These are phyloP conservation scores for Melieria crassipennis DNA, from an alignment of 2,888 invertebrate genomes.

Conservation along the genomic window DNA sequence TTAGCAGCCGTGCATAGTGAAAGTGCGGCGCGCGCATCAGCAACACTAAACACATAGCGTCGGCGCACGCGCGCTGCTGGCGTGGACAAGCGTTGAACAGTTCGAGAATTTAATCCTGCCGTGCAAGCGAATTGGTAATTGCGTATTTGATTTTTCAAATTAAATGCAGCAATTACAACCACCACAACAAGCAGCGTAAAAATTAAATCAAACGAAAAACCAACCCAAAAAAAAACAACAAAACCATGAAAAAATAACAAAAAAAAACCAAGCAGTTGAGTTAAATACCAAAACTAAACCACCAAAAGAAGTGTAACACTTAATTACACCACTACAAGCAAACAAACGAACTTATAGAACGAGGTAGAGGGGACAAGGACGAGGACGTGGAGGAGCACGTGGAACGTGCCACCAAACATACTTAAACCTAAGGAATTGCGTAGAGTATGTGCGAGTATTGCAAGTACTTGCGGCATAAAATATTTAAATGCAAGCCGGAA, in stretches of 20 bases:
- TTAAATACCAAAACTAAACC: not conserved
- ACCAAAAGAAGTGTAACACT: conserved; percentile 9
- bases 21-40: too few species aligned
- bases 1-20: too few species aligned
- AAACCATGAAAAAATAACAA: not conserved
- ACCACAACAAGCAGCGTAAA: not conserved
- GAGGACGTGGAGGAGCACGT: too few species aligned
- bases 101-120: conserved; percentile 56
- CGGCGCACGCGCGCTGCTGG: too few species aligned
- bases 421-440: too few species aligned
- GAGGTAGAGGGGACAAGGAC: too few species aligned
- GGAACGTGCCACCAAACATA: too few species aligned
- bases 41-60: too few species aligned
- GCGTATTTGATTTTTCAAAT: conserved; percentile 15
- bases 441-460: too few species aligned
- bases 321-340: too few species aligned
- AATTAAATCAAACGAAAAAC: not conserved
- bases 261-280: conserved; percentile 4
- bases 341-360: too few species aligned
- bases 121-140: conserved; percentile 52
- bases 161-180: conserved; percentile 32
- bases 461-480: too few species aligned
- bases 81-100: conserved; percentile 5
- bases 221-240: not conserved
- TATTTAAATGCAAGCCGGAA: conserved; percentile 30